Conservation (phyloP, 2,888 invertebrate species). For the Mesochorus sp. region DNA sequence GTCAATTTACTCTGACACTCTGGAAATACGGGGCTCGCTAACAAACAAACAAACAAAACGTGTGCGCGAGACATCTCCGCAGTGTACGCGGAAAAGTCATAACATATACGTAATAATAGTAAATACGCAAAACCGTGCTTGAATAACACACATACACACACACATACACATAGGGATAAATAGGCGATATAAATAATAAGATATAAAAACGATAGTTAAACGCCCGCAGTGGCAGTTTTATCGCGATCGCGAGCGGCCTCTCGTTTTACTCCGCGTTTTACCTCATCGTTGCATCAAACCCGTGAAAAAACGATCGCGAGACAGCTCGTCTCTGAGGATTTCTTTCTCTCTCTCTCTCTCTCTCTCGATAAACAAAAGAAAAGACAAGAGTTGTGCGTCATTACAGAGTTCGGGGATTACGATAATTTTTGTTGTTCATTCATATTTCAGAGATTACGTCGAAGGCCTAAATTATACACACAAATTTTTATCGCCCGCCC, state of each 20-base stretch:
- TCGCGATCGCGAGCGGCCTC: constrained; percentile 6
- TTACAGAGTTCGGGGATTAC: too few relatives aligned
- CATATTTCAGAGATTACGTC: too few relatives aligned
- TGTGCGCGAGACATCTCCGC: too few relatives aligned
- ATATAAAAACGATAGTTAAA: constrained; percentile 42
- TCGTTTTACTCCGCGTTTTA: constrained; percentile 18
- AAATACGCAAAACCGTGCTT: constrained; percentile 30
- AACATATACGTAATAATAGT: constrained; percentile 11
- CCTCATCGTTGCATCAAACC: background rate
- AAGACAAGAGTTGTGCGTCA: background rate
- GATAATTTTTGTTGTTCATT: too few relatives aligned
- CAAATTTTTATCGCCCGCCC: background rate
- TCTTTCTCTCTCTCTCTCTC: background rate
- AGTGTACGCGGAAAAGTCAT: too few relatives aligned
- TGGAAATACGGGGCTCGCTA: too few relatives aligned
- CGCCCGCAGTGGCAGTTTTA: constrained; percentile 41
- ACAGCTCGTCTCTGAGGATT: constrained; percentile 1
- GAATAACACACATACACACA: background rate
- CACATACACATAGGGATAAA: background rate
- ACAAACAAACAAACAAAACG: too few relatives aligned
- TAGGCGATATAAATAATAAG: constrained; percentile 31
- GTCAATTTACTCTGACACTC: too few relatives aligned
- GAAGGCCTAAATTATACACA: too few relatives aligned
- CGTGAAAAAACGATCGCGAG: background rate
- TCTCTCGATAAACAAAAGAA: background rate